Evolutionary conservation across 2,888 invertebrate genomes (phyloP).

Genomic region (Stictocephala bisonia): DNA sequence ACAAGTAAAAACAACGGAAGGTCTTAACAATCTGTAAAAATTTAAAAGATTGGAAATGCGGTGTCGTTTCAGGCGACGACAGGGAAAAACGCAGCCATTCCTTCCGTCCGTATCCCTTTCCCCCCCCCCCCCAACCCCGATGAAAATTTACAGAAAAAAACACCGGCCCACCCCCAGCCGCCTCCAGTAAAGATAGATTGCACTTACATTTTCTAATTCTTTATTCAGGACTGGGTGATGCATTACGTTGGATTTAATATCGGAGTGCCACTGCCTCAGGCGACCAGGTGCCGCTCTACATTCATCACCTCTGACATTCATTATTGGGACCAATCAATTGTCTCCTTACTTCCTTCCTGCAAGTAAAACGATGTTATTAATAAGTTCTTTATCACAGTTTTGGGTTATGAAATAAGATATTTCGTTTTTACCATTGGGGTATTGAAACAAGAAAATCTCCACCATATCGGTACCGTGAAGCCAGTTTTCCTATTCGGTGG

Average conservation of each 20-base stretch:
- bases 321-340: slow-evolving; percentile 28
- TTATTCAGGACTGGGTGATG: slow-evolving; percentile 44
- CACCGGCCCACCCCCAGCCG: slow-evolving; percentile 26
- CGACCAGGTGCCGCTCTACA: slow-evolving; percentile 18
- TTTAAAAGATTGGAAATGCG: slow-evolving; percentile 34
- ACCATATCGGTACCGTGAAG: too few relatives aligned
- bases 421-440: too few relatives aligned
- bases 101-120: slow-evolving; percentile 38
- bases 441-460: too few relatives aligned
- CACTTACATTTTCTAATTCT: slow-evolving; percentile 48
- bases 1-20: slow-evolving; percentile 36
- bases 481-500: too few relatives aligned
- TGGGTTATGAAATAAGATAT: too few relatives aligned
- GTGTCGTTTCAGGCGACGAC: slow-evolving; percentile 40
- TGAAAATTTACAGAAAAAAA: slow-evolving; percentile 47
- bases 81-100: slow-evolving; percentile 48
- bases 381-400: too few relatives aligned
- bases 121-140: slow-evolving; percentile 30
- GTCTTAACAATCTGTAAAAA: slow-evolving; percentile 40
- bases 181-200: slow-evolving; percentile 45
- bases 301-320: slow-evolving; percentile 23
- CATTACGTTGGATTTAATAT: slow-evolving; percentile 45
- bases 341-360: slow-evolving; percentile 19
- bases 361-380: slow-evolving; percentile 29
- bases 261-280: slow-evolving; percentile 25